Evolutionary conservation across 2,888 invertebrate genomes (phyloP).

Genomic region (Andricus quercusramuli): DNA sequence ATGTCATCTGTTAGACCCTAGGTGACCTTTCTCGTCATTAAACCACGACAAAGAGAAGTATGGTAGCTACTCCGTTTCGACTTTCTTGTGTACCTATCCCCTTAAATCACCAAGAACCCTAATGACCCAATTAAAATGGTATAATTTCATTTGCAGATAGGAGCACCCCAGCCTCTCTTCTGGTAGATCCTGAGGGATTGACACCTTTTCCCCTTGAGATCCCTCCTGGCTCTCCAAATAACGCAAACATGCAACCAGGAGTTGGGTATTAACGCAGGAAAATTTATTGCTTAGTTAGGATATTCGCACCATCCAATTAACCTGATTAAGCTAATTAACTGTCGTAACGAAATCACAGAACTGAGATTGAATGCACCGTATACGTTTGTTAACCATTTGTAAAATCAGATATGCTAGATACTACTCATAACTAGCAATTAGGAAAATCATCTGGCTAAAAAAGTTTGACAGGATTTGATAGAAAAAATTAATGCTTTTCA

Average conservation of each 20-base stretch:
- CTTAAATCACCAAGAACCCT: not conserved
- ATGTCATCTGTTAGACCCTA: not conserved
- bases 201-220: slow-evolving; percentile 19
- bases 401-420: slow-evolving; percentile 14
- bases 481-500: too few relatives aligned
- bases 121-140: slow-evolving; percentile 30
- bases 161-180: not conserved
- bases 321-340: slow-evolving; percentile 55
- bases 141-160: slow-evolving; percentile 21
- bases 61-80: not conserved
- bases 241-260: slow-evolving; percentile 33
- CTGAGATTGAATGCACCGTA: not conserved
- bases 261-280: slow-evolving; percentile 14
- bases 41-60: not conserved
- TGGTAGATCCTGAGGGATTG: not conserved
- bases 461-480: too few relatives aligned
- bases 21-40: not conserved
- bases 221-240: not conserved
- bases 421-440: not conserved
- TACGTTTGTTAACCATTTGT: slow-evolving; percentile 6
- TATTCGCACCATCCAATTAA: slow-evolving; percentile 48
- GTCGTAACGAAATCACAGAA: slow-evolving; percentile 46
- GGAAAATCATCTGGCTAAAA: not conserved
- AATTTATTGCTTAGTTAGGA: slow-evolving; percentile 28
- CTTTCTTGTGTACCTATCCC: not conserved